Evolutionary conservation across 1,140 invertebrate genomes (phyloP).

Genomic region (Cotesia glomerata): DNA sequence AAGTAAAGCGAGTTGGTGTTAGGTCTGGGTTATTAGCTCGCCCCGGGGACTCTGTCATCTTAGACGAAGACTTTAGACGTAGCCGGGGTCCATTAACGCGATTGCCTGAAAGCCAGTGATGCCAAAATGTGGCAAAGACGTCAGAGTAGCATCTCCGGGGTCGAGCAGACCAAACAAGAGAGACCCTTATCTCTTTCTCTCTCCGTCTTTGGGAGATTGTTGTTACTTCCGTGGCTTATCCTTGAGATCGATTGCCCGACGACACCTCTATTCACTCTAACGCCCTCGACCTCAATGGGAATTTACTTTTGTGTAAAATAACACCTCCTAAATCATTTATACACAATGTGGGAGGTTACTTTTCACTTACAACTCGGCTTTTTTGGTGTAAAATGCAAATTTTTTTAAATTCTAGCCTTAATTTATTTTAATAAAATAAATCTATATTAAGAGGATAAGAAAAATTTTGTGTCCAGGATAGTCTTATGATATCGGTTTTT

Average conservation of each 20-base stretch:
- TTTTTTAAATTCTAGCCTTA: too few species aligned
- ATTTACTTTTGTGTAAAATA: not conserved
- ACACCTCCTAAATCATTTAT: not conserved
- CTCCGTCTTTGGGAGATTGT: not conserved
- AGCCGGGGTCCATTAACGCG: slow-evolving; percentile 3
- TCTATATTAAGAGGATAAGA: too few species aligned
- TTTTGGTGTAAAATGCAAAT: too few species aligned
- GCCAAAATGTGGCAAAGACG: too few species aligned
- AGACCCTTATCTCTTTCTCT: not conserved
- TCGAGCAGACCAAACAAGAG: not conserved
- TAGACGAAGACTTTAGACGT: not conserved
- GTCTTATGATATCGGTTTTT: too few species aligned
- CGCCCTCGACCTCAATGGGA: not conserved
- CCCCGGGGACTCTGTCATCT: not conserved
- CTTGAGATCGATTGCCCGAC: not conserved
- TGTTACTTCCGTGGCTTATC: slow-evolving; percentile 4
- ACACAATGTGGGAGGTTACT: too few species aligned
- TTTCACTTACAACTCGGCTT: too few species aligned
- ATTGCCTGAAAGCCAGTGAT: not conserved
- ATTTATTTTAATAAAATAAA: too few species aligned
- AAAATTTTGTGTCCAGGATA: too few species aligned
- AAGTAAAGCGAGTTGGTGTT: slow-evolving; percentile 4
- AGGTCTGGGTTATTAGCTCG: not conserved
- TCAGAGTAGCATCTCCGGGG: not conserved
- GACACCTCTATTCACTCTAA: not conserved